Evolutionary conservation across 2,888 invertebrate genomes (phyloP), one percentile per base, ranked within the genome.

Genomic region (Strigamia transsilvanica): DNA sequence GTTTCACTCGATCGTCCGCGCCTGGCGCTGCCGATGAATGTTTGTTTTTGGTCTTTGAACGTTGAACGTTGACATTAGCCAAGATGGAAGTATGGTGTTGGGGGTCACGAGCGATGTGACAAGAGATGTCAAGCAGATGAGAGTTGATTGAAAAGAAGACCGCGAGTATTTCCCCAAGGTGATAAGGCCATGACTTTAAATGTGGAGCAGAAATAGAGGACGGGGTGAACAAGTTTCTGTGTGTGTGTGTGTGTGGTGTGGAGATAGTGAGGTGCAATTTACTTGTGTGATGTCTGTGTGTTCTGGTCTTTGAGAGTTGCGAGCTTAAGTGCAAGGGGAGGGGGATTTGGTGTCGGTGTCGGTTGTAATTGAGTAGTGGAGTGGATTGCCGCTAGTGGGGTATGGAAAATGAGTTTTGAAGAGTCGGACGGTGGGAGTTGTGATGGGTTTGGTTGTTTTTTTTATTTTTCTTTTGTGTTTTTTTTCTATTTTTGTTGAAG

Each of bases 121-220:
- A 46, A 46, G 46, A 46, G 46, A 46, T 46, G 46, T 46, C 46
- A 46, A 46, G 46, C 46, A 46, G 46, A 46, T 46, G 46, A 46
- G 46, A 38, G 46, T 15, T 46, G 46, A 46, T 46, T 46, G 46
- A 46, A 46, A 46, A 46, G 46, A 42, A 42, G 42, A 42, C 42
- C 5, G 42, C 42, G 42, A n/a, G 46, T 46, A 46, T 46, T 46
- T 46, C 46, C 46, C 46, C 46, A 46, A 46, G 46, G 46, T 46
- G 46, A n/a, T n/a, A n/a, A 46, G 46, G 15, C 12, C 46, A n/a
- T 46, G 46, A 46, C 46, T 46, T 46, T 46, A 46, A 46, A 46
- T 38, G 38, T 2, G 38, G 12, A 12, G 12, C 5, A 46, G 46
- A 46, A 46, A n/a, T 46, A 46, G 46, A 46, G 9, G 46, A 46